phyloP scores from a whole-genome alignment of 2,888 invertebrate species.

The Drosophila ezoana region DNA sequence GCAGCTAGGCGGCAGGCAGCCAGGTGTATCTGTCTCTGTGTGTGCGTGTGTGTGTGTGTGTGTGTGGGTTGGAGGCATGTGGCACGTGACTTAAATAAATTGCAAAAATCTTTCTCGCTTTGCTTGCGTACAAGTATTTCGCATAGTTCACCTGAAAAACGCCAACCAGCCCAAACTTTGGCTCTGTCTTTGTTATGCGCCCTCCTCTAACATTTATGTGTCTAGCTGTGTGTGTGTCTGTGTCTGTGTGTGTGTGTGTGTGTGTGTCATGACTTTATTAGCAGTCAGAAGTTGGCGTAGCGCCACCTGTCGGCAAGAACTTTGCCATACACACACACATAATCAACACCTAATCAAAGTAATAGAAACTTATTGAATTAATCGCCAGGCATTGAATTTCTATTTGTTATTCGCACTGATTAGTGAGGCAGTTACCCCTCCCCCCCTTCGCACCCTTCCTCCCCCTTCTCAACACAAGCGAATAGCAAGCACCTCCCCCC shows the following conservation, averaged over 20 bases:
- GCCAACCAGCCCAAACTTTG: conserved; percentile 27
- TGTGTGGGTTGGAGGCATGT: conserved; percentile 47
- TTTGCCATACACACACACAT: conserved; percentile 59
- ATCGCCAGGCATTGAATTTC: conserved; percentile 71
- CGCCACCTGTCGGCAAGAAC: conserved; percentile 62
- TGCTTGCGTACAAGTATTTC: conserved; percentile 68
- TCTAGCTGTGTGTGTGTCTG: conserved; percentile 20
- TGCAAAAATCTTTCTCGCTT: conserved; percentile 77
- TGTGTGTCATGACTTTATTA: conserved; percentile 70
- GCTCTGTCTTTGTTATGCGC: conserved; percentile 59
- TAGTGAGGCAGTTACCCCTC: conserved; percentile 21
- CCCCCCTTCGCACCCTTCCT: neutral
- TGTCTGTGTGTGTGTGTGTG: conserved; percentile 31
- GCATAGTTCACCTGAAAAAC: conserved; percentile 58
- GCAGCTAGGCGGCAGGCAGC: conserved; percentile 28
- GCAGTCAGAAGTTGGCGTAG: conserved; percentile 59
- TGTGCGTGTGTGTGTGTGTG: conserved; percentile 13
- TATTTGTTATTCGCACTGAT: conserved; percentile 69
- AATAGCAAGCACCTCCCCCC: too few relatives aligned
- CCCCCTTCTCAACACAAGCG: too few relatives aligned
- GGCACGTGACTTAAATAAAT: conserved; percentile 79
- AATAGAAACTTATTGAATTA: conserved; percentile 79
- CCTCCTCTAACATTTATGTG: conserved; percentile 39
- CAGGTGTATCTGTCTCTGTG: conserved; percentile 4
- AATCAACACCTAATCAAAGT: conserved; percentile 80